Conservation (phyloP, 2,113 vertebrate species). For the Rhipidura dahli region DNA sequence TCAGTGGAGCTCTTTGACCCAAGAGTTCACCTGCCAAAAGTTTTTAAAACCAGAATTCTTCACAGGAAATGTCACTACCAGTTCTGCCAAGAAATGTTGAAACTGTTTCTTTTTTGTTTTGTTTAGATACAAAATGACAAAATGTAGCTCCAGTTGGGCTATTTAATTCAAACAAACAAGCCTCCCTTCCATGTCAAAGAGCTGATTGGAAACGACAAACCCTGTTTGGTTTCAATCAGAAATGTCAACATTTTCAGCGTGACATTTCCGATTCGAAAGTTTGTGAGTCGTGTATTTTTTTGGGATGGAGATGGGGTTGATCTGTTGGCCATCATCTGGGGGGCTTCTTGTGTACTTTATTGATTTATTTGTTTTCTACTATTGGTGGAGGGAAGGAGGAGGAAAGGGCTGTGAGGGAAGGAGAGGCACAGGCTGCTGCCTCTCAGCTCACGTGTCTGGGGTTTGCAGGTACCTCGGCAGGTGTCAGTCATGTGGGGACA, state of each 20-base stretch:
- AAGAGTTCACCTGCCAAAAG: not conserved
- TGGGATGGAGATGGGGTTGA: not conserved
- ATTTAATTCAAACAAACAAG: conserved; percentile 15
- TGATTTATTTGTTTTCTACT: not conserved
- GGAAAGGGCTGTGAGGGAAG: not conserved
- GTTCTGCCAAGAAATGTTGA: not conserved
- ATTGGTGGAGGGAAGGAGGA: rapidly evolving
- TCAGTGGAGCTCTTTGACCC: not conserved
- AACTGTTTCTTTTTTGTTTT: not conserved
- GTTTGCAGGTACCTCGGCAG: not conserved
- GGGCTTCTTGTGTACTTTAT: not conserved
- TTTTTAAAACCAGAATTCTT: not conserved
- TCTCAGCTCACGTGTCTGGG: not conserved
- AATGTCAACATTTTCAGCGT: not conserved
- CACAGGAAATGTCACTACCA: not conserved
- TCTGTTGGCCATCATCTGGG: not conserved
- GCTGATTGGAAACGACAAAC: not conserved
- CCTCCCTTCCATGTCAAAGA: not conserved
- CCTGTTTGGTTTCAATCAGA: conserved; percentile 30
- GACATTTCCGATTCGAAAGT: not conserved
- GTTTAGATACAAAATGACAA: not conserved
- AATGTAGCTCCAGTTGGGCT: not conserved
- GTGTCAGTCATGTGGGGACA: rapidly evolving
- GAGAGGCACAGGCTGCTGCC: not conserved
- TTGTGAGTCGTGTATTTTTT: not conserved